Conservation (phyloP, 1,140 invertebrate species). For the Coptotermes formosanus region DNA sequence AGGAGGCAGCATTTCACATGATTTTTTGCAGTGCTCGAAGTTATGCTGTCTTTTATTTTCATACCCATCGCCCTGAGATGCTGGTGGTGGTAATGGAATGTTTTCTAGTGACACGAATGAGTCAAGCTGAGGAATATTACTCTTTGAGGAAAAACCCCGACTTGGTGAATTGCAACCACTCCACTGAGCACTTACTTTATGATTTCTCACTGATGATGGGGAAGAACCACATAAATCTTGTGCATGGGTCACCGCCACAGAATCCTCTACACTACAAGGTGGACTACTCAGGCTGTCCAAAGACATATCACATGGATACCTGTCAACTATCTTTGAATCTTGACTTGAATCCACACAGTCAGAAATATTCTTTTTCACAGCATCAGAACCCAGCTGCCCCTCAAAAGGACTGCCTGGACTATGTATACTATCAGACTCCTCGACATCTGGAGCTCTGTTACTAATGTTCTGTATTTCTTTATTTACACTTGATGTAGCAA, state of each 20-base stretch:
- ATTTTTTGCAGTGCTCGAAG: too few relatives aligned
- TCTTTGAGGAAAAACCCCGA: background rate
- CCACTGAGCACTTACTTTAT: background rate
- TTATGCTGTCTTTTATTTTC: background rate
- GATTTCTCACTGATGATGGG: background rate
- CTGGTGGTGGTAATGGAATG: constrained; percentile 23
- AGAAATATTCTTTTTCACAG: background rate
- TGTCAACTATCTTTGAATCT: background rate
- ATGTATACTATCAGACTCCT: background rate
- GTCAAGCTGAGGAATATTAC: background rate
- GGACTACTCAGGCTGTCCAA: background rate
- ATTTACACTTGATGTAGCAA: background rate
- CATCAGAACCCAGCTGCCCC: background rate
- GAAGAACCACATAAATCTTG: background rate
- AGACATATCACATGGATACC: background rate
- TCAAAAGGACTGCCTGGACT: constrained; percentile 18
- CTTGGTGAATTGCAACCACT: background rate
- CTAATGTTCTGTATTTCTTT: background rate
- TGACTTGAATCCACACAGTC: background rate
- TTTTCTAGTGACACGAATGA: constrained; percentile 20
- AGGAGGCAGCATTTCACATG: background rate
- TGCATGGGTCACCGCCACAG: background rate
- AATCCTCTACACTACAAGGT: background rate
- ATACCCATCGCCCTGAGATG: background rate
- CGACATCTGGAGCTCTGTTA: background rate